These are phyloP conservation scores for Tylochromis polylepis DNA, from an alignment of 2,113 vertebrate species.

Conservation along the genomic window DNA sequence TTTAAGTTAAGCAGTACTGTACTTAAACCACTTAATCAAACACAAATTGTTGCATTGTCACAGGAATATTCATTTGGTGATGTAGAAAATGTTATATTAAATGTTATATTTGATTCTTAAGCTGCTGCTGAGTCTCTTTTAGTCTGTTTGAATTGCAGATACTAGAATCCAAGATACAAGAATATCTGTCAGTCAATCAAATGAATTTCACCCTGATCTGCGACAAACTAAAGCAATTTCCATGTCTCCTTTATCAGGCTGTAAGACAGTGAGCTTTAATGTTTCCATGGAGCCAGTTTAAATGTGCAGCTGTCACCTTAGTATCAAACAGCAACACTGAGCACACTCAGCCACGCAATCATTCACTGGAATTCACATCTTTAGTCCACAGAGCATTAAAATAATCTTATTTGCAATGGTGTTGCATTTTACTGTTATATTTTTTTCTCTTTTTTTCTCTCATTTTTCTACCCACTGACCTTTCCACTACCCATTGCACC, in stretches of 20 bases:
- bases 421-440: background rate
- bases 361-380: background rate
- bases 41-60: fast-evolving
- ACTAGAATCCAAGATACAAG: background rate
- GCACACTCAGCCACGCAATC: background rate
- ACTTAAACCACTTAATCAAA: background rate
- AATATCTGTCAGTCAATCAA: background rate
- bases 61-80: background rate
- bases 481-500: too few relatives aligned
- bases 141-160: background rate
- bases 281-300: background rate
- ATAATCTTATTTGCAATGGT: background rate
- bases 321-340: background rate
- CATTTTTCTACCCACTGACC: too few relatives aligned
- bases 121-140: background rate
- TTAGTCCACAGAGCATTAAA: background rate
- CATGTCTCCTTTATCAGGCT: background rate
- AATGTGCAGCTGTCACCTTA: background rate
- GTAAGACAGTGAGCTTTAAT: background rate
- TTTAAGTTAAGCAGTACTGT: background rate
- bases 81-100: too few relatives aligned
- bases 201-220: background rate
- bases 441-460: too few relatives aligned
- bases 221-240: background rate
- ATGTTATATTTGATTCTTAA: background rate